phyloP scores from a whole-genome alignment of 2,797 vertebrate species.

The Macropus fuliginosus region DNA sequence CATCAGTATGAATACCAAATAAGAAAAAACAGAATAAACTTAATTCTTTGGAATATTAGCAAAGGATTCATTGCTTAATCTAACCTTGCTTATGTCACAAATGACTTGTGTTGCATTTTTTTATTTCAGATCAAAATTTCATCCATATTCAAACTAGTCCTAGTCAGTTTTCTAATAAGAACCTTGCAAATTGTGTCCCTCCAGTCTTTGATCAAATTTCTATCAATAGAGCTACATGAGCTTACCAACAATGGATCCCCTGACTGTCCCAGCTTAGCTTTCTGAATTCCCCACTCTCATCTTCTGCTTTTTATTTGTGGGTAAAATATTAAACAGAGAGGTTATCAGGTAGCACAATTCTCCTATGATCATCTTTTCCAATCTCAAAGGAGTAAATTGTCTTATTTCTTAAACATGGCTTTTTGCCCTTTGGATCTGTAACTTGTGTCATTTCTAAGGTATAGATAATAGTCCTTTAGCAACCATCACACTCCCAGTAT shows the following conservation, averaged over 20 bases:
- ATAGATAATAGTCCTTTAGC: conserved; percentile 3
- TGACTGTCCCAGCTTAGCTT: no score
- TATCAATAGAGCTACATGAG: background rate
- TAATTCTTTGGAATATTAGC: background rate
- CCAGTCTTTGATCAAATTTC: background rate
- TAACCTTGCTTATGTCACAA: background rate
- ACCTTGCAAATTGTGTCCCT: background rate
- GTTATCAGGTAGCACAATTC: background rate
- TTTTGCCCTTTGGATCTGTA: background rate
- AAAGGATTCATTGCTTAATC: background rate
- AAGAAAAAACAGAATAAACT: background rate
- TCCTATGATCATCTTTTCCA: background rate
- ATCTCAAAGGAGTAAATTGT: background rate
- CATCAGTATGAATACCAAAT: background rate
- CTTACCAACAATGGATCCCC: background rate
- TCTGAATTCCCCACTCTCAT: background rate
- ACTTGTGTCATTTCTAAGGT: conserved; percentile 4
- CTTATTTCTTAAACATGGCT: background rate
- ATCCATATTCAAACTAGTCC: background rate
- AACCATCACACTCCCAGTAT: background rate
- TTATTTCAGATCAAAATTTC: background rate
- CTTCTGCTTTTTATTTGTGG: background rate
- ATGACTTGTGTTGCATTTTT: no score
- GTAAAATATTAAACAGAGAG: background rate
- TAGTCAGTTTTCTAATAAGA: background rate